Base-by-base conservation (phyloP, 2,113 vertebrate genomes). In the Eurystomus gularis region DNA sequence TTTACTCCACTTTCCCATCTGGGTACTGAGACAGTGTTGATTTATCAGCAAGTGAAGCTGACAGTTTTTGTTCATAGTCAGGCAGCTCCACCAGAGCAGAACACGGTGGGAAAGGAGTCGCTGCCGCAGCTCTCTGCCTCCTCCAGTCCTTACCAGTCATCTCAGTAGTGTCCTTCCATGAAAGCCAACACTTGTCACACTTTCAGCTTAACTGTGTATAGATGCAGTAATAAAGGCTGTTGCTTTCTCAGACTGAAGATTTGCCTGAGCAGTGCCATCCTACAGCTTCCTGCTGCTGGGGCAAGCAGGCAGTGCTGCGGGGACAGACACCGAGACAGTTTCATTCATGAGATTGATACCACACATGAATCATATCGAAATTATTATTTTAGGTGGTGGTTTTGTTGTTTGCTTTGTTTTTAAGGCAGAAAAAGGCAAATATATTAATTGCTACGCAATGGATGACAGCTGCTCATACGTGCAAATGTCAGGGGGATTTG, bases 151-250 rank as follows among this genome's bases (percentile, higher is more conserved):
- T 62, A 76, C 35, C 33, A 61, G 35, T 42, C 57, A 85, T 23
- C 78, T 82, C 92, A 84, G 44, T 55, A 44, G 35, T 51, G 33
- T 29, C 87, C 51, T 87, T 25, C 66, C 61, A n/a, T 40, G 20
- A 17, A 49, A 25, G 6, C 8, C 0, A 1, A 40, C 15, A 48
- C 10, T 7, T 51, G 21, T 58, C 44, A 60, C 13, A 1, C 61
- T 55, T 79, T 40, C 17, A 37, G 7, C 7, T 52, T 16, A 37
- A 72, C 40, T 48, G 66, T 6, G 11, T 46, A 20, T 31, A 48
- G 35, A 12, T 73, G 23, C 7, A 57, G 31, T 35, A 82, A 37
- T 19, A 80, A 31, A 87, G 46, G 7, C 33, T 16, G 44, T 42
- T 62, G 6, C 26, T 39, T 58, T 76, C 75, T n/a, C 51, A 28